Conservation (phyloP, 2,113 vertebrate genomes). For the Bubalus kerabau region DNA sequence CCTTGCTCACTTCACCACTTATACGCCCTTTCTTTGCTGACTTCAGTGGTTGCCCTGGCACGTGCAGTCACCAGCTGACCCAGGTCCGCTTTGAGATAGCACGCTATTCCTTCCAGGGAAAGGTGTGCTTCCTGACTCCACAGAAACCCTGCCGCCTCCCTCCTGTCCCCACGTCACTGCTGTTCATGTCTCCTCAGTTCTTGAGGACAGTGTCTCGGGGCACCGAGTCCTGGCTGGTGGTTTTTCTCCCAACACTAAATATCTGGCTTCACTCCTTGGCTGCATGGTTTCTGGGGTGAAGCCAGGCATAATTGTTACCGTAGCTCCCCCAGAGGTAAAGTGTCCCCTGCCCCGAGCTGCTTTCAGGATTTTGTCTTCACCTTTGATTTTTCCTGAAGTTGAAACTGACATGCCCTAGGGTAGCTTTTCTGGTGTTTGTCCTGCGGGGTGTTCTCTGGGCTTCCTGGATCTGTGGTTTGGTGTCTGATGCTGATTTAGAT, state of each 20-base stretch:
- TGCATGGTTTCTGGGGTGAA: not conserved
- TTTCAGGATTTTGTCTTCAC: too few relatives aligned
- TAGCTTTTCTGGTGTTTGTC: not conserved
- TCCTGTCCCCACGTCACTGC: not conserved
- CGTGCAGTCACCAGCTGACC: rapidly evolving
- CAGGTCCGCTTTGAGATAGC: not conserved
- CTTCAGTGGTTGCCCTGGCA: not conserved
- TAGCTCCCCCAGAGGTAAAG: not conserved
- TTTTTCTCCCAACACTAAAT: not conserved
- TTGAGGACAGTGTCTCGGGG: rapidly evolving
- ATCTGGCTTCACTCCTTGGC: not conserved
- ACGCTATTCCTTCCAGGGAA: not conserved
- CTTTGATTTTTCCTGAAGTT: too few relatives aligned
- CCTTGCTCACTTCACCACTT: rapidly evolving
- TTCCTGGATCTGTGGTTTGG: not conserved
- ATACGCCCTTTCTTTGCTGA: rapidly evolving
- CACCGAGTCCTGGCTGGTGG: not conserved
- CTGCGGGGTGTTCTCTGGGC: not conserved
- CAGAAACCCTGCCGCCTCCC: not conserved
- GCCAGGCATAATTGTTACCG: rapidly evolving
- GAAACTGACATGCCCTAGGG: rapidly evolving
- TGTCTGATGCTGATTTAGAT: not conserved
- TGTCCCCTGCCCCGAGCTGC: not conserved
- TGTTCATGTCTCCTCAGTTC: too few relatives aligned
- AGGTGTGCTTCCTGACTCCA: not conserved